These are phyloP conservation scores for Ophthalmolycus amberensis DNA, from an alignment of 2,113 vertebrate species.

Conservation along the genomic window DNA sequence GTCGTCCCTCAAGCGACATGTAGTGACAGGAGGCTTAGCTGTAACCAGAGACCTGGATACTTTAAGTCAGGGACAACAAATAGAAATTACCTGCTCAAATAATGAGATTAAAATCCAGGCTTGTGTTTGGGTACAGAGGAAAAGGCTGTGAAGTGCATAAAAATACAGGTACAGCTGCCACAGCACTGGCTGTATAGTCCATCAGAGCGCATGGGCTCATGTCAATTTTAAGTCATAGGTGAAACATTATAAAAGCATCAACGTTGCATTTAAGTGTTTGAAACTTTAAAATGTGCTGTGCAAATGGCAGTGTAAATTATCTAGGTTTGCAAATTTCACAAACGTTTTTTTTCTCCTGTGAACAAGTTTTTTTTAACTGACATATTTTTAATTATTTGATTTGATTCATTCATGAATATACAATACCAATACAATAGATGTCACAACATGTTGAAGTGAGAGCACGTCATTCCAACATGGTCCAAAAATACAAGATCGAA, in stretches of 20 bases:
- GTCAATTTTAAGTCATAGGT: neutral
- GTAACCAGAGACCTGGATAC: constrained; percentile 54
- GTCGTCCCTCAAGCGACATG: constrained; percentile 72
- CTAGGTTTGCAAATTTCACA: neutral
- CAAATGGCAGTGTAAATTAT: neutral
- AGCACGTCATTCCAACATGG: neutral
- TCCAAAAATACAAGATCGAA: neutral
- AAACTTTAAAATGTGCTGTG: neutral
- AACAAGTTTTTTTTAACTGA: neutral
- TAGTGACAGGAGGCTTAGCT: constrained; percentile 62
- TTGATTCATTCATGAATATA: neutral
- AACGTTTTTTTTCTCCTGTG: neutral
- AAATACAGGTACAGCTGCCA: constrained; percentile 15
- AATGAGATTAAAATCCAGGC: constrained; percentile 37
- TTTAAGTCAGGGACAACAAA: constrained; percentile 66
- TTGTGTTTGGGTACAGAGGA: constrained; percentile 25
- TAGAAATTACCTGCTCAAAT: constrained; percentile 67
- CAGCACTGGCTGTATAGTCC: neutral
- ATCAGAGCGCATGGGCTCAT: neutral
- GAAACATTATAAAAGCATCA: neutral
- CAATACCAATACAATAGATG: neutral
- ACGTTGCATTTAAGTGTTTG: neutral
- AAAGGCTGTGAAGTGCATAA: neutral
- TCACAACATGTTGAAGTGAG: neutral
- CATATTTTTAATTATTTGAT: neutral